Evolutionary conservation across 2,113 vertebrate genomes (phyloP).

Genomic region (Otolemur garnettii): DNA sequence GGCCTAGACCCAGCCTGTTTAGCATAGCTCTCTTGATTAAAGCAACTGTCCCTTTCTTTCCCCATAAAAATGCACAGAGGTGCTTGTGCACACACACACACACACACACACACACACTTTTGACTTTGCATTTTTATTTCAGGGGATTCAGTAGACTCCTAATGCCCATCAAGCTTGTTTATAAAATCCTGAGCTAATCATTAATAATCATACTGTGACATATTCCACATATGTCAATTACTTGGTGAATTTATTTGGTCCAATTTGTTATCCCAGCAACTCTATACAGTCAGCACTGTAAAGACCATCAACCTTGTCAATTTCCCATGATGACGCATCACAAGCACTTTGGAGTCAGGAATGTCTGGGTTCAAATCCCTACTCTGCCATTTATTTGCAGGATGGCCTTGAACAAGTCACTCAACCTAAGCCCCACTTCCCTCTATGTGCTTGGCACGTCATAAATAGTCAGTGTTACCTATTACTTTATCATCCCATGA

Average conservation of each 20-base stretch:
- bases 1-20: not conserved
- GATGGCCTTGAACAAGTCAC: not conserved
- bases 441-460: not conserved
- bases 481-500: not conserved
- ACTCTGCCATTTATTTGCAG: not conserved
- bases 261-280: not conserved
- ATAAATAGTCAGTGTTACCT: not conserved
- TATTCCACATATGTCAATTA: not conserved
- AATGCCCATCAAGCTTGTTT: not conserved
- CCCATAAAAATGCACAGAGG: not conserved
- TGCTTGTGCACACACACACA: too few relatives aligned
- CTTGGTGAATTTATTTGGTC: not conserved
- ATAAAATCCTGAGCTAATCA: not conserved
- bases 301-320: not conserved
- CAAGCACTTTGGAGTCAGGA: not conserved
- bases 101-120: not conserved
- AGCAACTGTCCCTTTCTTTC: not conserved
- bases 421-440: not conserved
- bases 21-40: not conserved
- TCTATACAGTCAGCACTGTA: not conserved
- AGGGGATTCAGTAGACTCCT: not conserved
- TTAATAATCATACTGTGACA: not conserved
- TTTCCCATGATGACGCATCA: not conserved
- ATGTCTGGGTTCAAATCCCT: not conserved
- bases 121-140: constrained; percentile 8